A percentile compares a stretch with the other conserved stretches of the same genome.
These are phyloP conservation scores for Poeciliopsis occidentalis DNA, from an alignment of 2,113 vertebrate genomes.

Conservation along the genomic window DNA sequence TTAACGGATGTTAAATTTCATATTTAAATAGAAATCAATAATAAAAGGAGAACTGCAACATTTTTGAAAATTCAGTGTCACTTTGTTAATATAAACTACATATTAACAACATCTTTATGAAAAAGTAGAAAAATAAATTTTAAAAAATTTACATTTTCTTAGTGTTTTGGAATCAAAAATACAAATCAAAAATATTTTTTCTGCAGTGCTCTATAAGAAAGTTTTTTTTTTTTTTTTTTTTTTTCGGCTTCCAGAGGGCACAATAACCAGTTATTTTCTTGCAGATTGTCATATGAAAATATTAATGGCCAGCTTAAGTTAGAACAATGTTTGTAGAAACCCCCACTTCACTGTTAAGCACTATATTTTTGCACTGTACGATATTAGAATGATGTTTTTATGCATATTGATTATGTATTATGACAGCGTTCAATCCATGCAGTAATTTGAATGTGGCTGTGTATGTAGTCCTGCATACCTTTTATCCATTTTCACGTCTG, in stretches of 20 bases:
- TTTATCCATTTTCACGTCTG: conserved; percentile 15
- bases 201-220: neutral
- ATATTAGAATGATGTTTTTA: conserved; percentile 26
- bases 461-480: conserved; percentile 4
- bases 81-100: too few species aligned
- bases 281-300: neutral
- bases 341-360: neutral
- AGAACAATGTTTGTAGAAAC: conserved; percentile 9
- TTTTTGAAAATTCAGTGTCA: too few species aligned
- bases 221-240: neutral
- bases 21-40: too few species aligned
- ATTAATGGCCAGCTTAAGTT: conserved; percentile 3
- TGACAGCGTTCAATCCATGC: neutral
- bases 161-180: neutral
- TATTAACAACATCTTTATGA: too few species aligned
- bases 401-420: neutral
- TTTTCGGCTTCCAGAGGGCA: neutral
- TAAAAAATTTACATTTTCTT: too few species aligned
- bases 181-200: neutral
- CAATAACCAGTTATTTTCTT: neutral
- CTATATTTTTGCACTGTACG: neutral
- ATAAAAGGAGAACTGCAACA: too few species aligned
- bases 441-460: conserved; percentile 2
- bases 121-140: too few species aligned
- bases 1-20: too few species aligned